phyloP scores from a whole-genome alignment of 2,888 invertebrate genomes.

The Temnothorax rugatulus region DNA sequence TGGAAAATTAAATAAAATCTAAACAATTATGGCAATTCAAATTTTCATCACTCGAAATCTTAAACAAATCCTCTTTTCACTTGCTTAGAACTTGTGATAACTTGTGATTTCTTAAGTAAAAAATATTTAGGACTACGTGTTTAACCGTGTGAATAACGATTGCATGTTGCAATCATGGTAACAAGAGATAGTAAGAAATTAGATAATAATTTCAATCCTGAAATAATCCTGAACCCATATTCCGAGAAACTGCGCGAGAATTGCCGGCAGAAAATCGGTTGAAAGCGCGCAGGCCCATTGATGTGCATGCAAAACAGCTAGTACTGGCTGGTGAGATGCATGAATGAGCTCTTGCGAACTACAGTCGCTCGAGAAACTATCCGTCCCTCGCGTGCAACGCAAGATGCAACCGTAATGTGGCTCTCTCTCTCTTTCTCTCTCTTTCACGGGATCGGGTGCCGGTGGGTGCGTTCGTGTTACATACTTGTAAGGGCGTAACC shows the following conservation, averaged over 20 bases:
- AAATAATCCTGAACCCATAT: constrained; percentile 6
- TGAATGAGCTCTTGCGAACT: constrained; percentile 76
- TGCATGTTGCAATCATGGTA: background rate
- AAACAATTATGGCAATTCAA: background rate
- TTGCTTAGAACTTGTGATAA: background rate
- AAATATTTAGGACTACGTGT: background rate
- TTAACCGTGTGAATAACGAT: background rate
- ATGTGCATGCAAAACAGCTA: constrained; percentile 78
- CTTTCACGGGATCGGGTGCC: constrained; percentile 66
- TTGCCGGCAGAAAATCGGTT: constrained; percentile 63
- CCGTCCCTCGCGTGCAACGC: constrained; percentile 71
- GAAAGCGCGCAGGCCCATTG: constrained; percentile 77
- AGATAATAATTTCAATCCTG: background rate
- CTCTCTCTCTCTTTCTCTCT: constrained; percentile 65
- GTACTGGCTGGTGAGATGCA: constrained; percentile 61
- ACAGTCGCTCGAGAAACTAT: constrained; percentile 76
- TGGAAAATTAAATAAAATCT: background rate
- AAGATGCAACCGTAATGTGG: constrained; percentile 52
- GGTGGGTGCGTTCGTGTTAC: constrained; percentile 68
- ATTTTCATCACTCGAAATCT: background rate
- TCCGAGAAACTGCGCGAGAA: constrained; percentile 22
- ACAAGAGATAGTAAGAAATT: background rate
- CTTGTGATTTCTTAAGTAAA: background rate
- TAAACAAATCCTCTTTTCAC: too few species aligned
- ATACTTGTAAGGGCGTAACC: constrained; percentile 71